Base-by-base conservation (phyloP, 1,140 invertebrate genomes). In the Drosophila kurseongensis region DNA sequence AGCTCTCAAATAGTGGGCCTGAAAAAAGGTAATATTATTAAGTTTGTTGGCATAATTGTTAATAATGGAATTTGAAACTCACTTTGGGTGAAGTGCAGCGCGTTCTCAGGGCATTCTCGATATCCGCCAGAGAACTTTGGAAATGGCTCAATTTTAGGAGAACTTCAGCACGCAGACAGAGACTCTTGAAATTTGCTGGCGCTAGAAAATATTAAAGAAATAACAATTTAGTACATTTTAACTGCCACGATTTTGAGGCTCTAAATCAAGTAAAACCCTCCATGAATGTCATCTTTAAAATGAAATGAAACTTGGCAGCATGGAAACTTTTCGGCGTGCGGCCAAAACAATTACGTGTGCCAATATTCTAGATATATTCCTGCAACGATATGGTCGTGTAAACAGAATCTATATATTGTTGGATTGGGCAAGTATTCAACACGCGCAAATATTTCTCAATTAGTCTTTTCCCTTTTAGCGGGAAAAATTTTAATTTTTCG, bases 61-160 rank as follows among this genome's bases (percentile, higher is more conserved):
- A 4, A 16, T 6, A 4, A 16, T 16, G 0, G 14, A 13, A 5
- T n/a, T 16, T 32, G 8, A 18, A 47, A 77, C 91, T 93, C 88
- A 96, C 96, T 93, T 96, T 96, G 63, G 95, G 94, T 94, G 96
- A 97, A 63, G 95, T 94, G 36, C 96, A 96, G 65, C 95, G 93
- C 38, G 95, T 90, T 77, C 94, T 93, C 45, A 96, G 93, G 10
- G 95, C 95, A 68, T 93, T 93, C 78, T 96, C 95, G 65, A 96
- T 95, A 92, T 96, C 96, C 27, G 93, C 93, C 41, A 97, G 92
- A 44, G 96, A 95, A 66, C 95, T 95, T 80, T 95, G 94, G 60
- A 93, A 94, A 81, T 94, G 93, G 58, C 94, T 95, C 50, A 96
- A 91, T 61, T 94, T 93, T 38, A 94, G 93, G 56, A 95, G 93